Evolutionary conservation across 2,888 invertebrate genomes (phyloP), one percentile per base, ranked within the genome.

Genomic region (Drosophila macrothrix): DNA sequence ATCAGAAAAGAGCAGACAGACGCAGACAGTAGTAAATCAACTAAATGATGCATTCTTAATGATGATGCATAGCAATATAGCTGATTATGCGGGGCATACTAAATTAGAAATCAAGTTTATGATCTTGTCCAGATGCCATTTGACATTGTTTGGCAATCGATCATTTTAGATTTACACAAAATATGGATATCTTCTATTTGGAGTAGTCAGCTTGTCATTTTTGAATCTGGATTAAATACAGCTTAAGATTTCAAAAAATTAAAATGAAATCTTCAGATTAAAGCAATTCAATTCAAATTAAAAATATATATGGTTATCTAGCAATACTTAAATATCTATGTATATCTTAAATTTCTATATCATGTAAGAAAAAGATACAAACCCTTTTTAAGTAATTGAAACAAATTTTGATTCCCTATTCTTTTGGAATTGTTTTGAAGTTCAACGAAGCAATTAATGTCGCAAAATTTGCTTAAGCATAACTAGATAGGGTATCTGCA

Each of bases 1-100:
- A n/a, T 14, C 46, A 43, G 25, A 37, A 28, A 16, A 39, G 58
- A 49, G 43, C 80, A 71, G 81, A 73, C 78, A 71, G 77, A 77
- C 78, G 39, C 80, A 71, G 73, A 73, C 81, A 76, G 84, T 83
- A 83, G 84, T 83, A 83, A 80, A 80, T 80, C 80, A 80, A 83
- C 83, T 83, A 83, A 80, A 83, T 80, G 83, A 80, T 83, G 84
- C 80, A 83, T 80, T 83, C 67, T 80, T 63, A 49, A 39, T 31
- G 14, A 64, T 9, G 46, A 58, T 58, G 58, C 35, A 54, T 2
- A 19, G 43, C 4, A 14, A 16, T 49, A 56, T 28, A 39, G 25
- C 46, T 46, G 25, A n/a, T 9, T 28, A 55, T 10, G 3, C 12
- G 35, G 65, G 66, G 62, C 75, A 80, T 63, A 59, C 6, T 25